These are phyloP conservation scores for Penaeus indicus DNA, from an alignment of 1,140 invertebrate species.

Conservation along the genomic window DNA sequence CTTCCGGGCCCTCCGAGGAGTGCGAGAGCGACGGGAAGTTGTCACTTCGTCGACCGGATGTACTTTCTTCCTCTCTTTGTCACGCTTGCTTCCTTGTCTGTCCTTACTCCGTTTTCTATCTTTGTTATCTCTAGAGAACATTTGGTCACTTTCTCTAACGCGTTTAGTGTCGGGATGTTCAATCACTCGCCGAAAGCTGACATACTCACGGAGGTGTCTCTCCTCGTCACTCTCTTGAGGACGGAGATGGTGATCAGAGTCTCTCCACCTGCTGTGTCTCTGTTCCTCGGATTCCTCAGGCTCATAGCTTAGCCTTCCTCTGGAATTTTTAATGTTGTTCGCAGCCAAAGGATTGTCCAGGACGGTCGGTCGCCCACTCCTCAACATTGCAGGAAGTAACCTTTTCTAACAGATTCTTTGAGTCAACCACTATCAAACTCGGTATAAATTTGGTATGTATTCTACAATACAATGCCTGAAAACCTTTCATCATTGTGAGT, in stretches of 20 bases:
- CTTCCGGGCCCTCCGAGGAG: conserved; percentile 33
- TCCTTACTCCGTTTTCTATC: conserved; percentile 12
- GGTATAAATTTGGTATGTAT: too few species aligned
- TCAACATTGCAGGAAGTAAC: too few species aligned
- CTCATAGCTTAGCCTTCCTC: too few species aligned
- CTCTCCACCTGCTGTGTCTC: neutral
- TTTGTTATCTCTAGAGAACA: conserved; percentile 6
- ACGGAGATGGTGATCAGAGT: neutral
- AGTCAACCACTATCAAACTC: too few species aligned
- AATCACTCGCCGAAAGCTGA: conserved; percentile 6
- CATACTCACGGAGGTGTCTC: conserved; percentile 32
- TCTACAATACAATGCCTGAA: too few species aligned
- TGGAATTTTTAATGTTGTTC: too few species aligned
- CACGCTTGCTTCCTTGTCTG: conserved; percentile 18
- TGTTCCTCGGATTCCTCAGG: neutral
- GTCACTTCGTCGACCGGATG: conserved; percentile 18
- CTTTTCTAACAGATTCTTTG: too few species aligned
- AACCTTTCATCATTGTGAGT: too few species aligned
- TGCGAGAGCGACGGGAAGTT: conserved; percentile 6
- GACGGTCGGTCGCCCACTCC: too few species aligned
- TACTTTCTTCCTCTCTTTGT: conserved; percentile 43
- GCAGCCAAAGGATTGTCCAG: too few species aligned
- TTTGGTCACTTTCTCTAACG: conserved; percentile 29
- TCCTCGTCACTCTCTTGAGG: conserved; percentile 18
- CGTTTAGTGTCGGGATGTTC: conserved; percentile 29